Evolutionary conservation across 1,140 invertebrate genomes (phyloP), one percentile per base, ranked within the genome.

Genomic region (Aleiodes sp.): DNA sequence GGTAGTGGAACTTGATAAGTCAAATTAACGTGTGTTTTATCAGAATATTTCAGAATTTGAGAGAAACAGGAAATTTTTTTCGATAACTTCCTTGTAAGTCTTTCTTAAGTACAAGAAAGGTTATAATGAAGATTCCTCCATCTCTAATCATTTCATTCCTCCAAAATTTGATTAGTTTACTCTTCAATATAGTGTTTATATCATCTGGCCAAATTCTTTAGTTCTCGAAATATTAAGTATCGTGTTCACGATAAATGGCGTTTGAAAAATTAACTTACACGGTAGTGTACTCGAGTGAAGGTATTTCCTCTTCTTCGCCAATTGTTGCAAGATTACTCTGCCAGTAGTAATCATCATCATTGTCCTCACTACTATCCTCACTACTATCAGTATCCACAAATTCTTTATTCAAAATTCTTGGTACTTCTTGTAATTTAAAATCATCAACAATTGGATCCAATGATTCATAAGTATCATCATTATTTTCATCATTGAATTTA

Each of bases 301-400:
- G 78, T 3, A 69, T 82, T 65, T 84, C 82, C 68, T 84, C 82
- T 37, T 84, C 82, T 59, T 84, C 82, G 7, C 82, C 82, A 12
- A 84, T 84, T 2, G 82, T 84, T 1, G 82, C 82, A 14, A 84
- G 62, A 71, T 82, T 84, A 62, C 79, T 83, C 26, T 82, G 80
- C 82, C 82, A 84, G 29, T 84, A 84, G 59, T 82, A 84, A 70
- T 82, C 74, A 24, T 73, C 72, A 43, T 43, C 71, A 60, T 69
- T 71, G 10, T 75, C 73, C 4, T 79, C 78, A 6, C 71, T 76
- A 1, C 76, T 73, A 41, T 74, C 75, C 0, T 80, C 76, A 4
- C 68, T 75, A 1, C 43, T 65, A 3, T 57, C 64, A 3, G 46
- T 28, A 4, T 39, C 68, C 21, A 2, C 29, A 29, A n/a, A 2